Evolutionary conservation across 2,888 invertebrate genomes (phyloP).

Genomic region (Dolomedes plantarius): DNA sequence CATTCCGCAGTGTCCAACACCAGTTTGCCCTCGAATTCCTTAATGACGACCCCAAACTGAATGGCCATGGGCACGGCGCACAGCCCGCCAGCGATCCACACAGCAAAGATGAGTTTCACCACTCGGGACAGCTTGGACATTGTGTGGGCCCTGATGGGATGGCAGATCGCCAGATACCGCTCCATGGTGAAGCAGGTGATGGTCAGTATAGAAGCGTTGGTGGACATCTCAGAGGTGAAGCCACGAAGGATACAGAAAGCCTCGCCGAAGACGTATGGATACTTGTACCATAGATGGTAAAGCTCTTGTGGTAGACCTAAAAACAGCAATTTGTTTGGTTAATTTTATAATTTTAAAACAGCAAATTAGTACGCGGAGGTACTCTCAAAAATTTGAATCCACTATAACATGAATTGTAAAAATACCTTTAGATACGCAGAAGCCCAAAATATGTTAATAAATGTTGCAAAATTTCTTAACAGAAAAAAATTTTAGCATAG

Average conservation of each 20-base stretch:
- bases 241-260: conserved; percentile 86
- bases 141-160: conserved; percentile 82
- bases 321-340: too few species aligned
- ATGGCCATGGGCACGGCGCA: conserved; percentile 79
- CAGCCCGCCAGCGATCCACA: conserved; percentile 85
- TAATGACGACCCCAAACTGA: conserved; percentile 85
- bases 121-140: conserved; percentile 82
- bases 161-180: conserved; percentile 90
- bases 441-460: too few species aligned
- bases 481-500: too few species aligned
- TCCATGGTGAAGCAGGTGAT: conserved; percentile 93
- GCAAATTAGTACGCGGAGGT: too few species aligned
- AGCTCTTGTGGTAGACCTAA: conserved; percentile 89
- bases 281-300: conserved; percentile 77
- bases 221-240: conserved; percentile 86
- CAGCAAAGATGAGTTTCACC: conserved; percentile 85
- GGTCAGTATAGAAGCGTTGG: conserved; percentile 84
- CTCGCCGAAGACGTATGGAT: conserved; percentile 81
- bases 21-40: conserved; percentile 78
- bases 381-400: too few species aligned
- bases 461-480: too few species aligned
- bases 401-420: too few species aligned
- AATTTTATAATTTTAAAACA: too few species aligned
- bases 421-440: too few species aligned
- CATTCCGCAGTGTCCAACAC: conserved; percentile 65